A percentile compares a stretch with the other conserved stretches of the same genome.
Conservation (phyloP, 1,140 invertebrate species). For the Ectropis grisescens region DNA sequence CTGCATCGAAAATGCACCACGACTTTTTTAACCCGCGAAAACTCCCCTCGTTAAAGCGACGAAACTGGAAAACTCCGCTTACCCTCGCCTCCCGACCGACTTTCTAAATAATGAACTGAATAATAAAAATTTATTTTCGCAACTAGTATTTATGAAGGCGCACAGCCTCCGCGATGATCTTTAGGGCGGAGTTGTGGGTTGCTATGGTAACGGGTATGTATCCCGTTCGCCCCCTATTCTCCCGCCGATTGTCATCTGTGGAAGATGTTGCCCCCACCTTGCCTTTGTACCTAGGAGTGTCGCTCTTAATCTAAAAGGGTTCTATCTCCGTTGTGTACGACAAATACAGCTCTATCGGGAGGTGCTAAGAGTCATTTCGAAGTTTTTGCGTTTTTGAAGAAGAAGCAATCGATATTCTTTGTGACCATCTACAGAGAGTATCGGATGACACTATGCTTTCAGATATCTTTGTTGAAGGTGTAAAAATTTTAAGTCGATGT, state of each 20-base stretch:
- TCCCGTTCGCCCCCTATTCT: conserved; percentile 47
- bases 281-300: conserved; percentile 46
- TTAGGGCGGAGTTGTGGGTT: conserved; percentile 33
- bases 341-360: too few relatives aligned
- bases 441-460: too few relatives aligned
- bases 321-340: conserved; percentile 8
- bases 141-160: conserved; percentile 52
- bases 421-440: too few relatives aligned
- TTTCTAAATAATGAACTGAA: conserved; percentile 60
- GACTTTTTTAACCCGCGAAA: too few relatives aligned
- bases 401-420: conserved; percentile 12
- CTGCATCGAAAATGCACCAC: too few relatives aligned
- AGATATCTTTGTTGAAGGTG: too few relatives aligned
- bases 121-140: conserved; percentile 66
- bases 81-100: too few relatives aligned
- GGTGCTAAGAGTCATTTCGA: not conserved
- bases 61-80: too few relatives aligned
- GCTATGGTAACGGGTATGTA: conserved; percentile 38
- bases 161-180: conserved; percentile 49
- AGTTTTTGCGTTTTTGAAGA: too few relatives aligned
- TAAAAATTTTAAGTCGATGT: too few relatives aligned
- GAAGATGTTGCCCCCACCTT: conserved; percentile 48
- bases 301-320: conserved; percentile 57
- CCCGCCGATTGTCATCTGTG: conserved; percentile 59
- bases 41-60: too few relatives aligned